Percentiles rank a stretch among this genome's conserved stretches.
These are phyloP conservation scores for Sciaenops ocellatus DNA, from an alignment of 2,797 vertebrate genomes.

Conservation along the genomic window DNA sequence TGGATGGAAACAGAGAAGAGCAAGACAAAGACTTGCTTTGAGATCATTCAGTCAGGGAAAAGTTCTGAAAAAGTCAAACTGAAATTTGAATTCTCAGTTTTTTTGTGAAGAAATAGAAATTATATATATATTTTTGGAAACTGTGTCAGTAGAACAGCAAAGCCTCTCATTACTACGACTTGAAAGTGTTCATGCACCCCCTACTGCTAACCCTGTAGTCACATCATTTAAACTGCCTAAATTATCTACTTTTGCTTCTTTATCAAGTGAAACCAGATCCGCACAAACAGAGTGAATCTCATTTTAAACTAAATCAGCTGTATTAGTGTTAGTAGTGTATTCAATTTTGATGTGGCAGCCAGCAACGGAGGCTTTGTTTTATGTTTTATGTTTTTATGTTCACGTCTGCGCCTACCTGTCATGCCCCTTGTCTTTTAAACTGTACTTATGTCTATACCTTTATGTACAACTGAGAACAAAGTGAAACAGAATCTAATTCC, in stretches of 20 bases:
- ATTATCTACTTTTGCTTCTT: not conserved
- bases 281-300: not conserved
- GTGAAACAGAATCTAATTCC: too few relatives aligned
- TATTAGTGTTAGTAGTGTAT: not conserved
- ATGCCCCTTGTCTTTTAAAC: too few relatives aligned
- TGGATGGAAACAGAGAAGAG: not conserved
- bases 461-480: too few relatives aligned
- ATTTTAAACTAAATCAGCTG: not conserved
- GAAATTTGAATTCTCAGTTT: slow-evolving; percentile 10
- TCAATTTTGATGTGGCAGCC: too few relatives aligned
- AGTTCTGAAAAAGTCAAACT: not conserved
- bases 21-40: slow-evolving; percentile 45
- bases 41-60: slow-evolving; percentile 20
- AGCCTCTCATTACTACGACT: too few relatives aligned
- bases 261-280: too few relatives aligned
- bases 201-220: not conserved
- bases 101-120: not conserved
- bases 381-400: too few relatives aligned
- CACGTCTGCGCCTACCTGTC: too few relatives aligned
- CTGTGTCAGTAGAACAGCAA: not conserved
- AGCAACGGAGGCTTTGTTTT: not conserved
- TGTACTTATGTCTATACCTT: too few relatives aligned
- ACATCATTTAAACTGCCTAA: not conserved
- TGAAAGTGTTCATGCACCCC: too few relatives aligned
- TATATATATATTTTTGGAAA: not conserved